Base-by-base conservation (phyloP, 2,113 vertebrate species). In the Sclerurus mexicanus region DNA sequence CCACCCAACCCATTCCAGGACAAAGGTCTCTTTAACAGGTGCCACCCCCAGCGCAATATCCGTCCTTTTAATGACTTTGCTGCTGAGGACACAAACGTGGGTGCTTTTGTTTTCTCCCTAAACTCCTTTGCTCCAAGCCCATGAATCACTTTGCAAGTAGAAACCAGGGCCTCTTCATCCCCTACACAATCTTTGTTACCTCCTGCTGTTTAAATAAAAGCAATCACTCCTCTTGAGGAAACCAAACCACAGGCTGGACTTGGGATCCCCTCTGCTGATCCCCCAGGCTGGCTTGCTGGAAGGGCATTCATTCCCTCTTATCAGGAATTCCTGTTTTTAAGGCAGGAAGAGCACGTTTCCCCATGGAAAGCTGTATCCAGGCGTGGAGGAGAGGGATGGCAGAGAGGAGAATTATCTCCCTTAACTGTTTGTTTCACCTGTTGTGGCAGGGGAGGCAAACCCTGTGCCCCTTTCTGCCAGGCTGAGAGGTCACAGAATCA, bases 321-420 rank as follows among this genome's bases (percentile, higher is more conserved):
- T 39, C 85, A 44, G 40, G 25, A 75, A 60, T 74, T 69, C 72
- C n/a, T 55, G 2, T 6, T 75, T 94, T 74, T 31, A 71, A 71
- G 56, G 0, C 1, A 59, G 37, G 59, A 74, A 53, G 53, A 62
- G 27, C n/a, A 14, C 0, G 0, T 72, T 88, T 85, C 28, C 55
- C n/a, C 21, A 33, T 25, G 44, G 77, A 73, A 63, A 8, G 4
- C n/a, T 22, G 37, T 20, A 13, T 56, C 42, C 64, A 30, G 62
- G 67, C 7, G 4, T 12, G 37, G 67, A 53, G 63, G 55, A 75
- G 23, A 39, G 18, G 6, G 12, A 5, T 7, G 9, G 15, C 33
- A 2, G 25, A 40, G 42, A 28, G 11, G 20, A 52, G 31, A 2
- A 0, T 37, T 37, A 4, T 37, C 33, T 40, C 37, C 20, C 22